Evolutionary conservation across 2,797 vertebrate species (phyloP).

Genomic region (Dendrocincla tyrannina): DNA sequence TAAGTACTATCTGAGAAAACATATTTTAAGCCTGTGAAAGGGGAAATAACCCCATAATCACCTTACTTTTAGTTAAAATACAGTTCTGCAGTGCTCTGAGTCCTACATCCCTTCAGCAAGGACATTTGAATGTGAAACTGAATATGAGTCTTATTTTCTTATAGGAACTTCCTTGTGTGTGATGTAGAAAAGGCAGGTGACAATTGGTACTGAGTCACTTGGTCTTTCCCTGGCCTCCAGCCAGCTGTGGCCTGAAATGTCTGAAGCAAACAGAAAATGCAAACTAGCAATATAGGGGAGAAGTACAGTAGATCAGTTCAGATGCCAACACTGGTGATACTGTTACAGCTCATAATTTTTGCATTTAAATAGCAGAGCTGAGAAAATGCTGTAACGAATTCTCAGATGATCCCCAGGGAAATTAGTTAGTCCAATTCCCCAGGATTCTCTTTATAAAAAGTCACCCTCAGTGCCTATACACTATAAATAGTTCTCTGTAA

Average conservation of each 20-base stretch:
- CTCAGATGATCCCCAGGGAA: neutral
- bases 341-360: neutral
- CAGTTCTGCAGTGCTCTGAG: neutral
- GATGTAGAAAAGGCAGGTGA: neutral
- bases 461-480: neutral
- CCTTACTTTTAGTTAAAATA: neutral
- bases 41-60: neutral
- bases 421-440: neutral
- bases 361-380: neutral
- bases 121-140: neutral
- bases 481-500: conserved; percentile 2
- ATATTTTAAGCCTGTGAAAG: neutral
- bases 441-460: neutral
- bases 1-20: neutral
- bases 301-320: neutral
- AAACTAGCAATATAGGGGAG: neutral
- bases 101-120: neutral
- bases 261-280: neutral
- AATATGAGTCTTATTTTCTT: neutral
- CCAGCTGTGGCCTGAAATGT: neutral
- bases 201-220: neutral
- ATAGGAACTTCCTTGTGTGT: neutral
- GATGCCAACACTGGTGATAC: neutral
- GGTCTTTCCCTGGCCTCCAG: neutral
- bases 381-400: neutral